Base-by-base conservation (phyloP, 2,888 invertebrate genomes). In the Gerris lacustris region DNA sequence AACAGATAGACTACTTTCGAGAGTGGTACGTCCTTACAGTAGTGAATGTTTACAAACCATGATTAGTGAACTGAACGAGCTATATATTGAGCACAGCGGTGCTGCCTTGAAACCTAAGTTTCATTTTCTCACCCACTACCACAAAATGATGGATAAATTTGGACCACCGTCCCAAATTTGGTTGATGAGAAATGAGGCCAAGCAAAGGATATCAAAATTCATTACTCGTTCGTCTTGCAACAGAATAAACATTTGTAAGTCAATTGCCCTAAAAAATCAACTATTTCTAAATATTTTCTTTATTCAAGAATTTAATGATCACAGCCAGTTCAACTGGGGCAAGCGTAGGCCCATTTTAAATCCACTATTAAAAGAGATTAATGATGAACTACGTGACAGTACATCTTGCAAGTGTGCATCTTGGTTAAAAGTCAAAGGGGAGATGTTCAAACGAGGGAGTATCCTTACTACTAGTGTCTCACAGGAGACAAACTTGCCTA, bases 71-170 rank as follows among this genome's bases (percentile, higher is more conserved):
- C 55, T 55, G 11, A 55, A 55, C 15, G 55, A 55, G 15, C 55
- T 9, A 11, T 55, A 55, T 15, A 55, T 55, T 55, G 11, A 55
- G 55, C 9, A 11, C 15, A 55, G 11, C 2, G 15, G 55, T 11
- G 15, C 11, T 15, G 15, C 9, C 15, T 15, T 55, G 9, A 55
- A 55, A 55, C 55, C 55, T 11, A 5, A 55, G 15, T 55, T 55
- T 55, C 55, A 55, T 15, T 55, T 55, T 55, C 55, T 55, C 55
- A 55, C 55, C 15, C 5, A 55, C 55, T 55, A 55, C 55, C 55
- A 55, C 55, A 55, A 55, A 15, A 55, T 55, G 55, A 55, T 55
- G 55, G 55, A 55, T 15, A 55, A 55, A 55, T 55, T 55, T 55
- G 55, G 55, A 9, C 55, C 55, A 9, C 55, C 15, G 15, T 55